Conservation (phyloP, 1,140 invertebrate species). For the Phthorimaea operculella region DNA sequence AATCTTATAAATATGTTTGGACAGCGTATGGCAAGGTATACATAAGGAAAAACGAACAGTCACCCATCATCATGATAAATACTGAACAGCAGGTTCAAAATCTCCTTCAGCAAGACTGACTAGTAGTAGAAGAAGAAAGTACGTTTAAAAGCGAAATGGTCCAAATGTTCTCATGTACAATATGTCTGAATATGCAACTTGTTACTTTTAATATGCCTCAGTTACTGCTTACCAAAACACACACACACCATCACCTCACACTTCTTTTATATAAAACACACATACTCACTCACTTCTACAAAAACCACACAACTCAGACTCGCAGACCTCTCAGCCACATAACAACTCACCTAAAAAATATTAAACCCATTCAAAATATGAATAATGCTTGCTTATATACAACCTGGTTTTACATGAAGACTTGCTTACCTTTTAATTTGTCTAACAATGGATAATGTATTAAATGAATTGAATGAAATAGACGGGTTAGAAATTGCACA, state of each 20-base stretch:
- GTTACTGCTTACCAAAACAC: neutral
- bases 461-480: conserved; percentile 13
- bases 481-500: conserved; percentile 7
- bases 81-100: conserved; percentile 14
- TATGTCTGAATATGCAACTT: neutral
- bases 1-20: neutral
- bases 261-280: neutral
- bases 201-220: neutral
- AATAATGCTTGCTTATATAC: neutral
- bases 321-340: neutral
- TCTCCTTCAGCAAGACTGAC: conserved; percentile 5
- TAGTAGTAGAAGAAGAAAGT: conserved; percentile 4
- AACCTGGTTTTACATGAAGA: neutral
- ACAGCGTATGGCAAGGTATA: conserved; percentile 9
- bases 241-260: neutral
- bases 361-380: neutral
- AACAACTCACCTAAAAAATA: neutral
- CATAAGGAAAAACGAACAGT: conserved; percentile 14
- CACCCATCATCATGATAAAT: conserved; percentile 12
- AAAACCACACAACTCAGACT: neutral
- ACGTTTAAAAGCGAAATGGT: neutral
- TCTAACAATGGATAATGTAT: neutral
- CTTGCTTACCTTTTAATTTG: neutral
- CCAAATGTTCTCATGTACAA: neutral
- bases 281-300: neutral